Evolutionary conservation across 1,140 invertebrate genomes (phyloP).

Genomic region (Anastrepha obliqua): DNA sequence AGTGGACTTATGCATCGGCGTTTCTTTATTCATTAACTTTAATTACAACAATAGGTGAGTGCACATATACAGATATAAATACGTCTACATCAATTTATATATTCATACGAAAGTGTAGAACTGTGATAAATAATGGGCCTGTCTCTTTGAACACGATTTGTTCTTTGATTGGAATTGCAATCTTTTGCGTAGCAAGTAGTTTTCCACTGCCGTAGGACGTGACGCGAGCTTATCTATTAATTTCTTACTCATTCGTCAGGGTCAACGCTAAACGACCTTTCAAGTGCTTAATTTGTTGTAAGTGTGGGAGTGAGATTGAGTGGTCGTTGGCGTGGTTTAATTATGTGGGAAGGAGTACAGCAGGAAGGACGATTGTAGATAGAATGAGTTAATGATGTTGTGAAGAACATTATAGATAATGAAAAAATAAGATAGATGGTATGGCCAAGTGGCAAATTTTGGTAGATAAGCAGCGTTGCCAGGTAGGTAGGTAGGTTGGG

Average conservation of each 20-base stretch:
- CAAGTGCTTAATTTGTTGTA: not conserved
- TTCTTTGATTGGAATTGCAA: constrained; percentile 1
- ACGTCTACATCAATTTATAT: not conserved
- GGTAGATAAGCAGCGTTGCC: too few species aligned
- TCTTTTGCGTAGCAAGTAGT: not conserved
- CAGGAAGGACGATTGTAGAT: not conserved
- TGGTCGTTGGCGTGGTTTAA: not conserved
- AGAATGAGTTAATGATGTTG: not conserved
- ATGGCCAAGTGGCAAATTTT: too few species aligned
- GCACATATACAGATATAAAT: not conserved
- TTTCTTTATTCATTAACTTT: constrained; percentile 96
- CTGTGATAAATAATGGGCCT: constrained; percentile 11
- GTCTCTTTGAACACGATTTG: not conserved
- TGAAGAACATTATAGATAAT: not conserved
- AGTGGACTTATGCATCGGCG: constrained; percentile 93
- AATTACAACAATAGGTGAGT: constrained; percentile 96
- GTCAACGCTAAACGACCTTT: not conserved
- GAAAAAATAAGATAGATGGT: not conserved
- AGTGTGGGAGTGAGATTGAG: not conserved
- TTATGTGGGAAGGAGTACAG: not conserved
- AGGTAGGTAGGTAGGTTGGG: too few species aligned
- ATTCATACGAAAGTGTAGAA: not conserved
- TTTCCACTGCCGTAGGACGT: not conserved
- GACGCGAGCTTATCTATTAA: constrained; percentile 18
- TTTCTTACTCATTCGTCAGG: not conserved